Percentiles rank a stretch among this genome's conserved stretches.
Evolutionary conservation across 2,888 invertebrate species (phyloP).

Genomic region (Pollenia labialis): DNA sequence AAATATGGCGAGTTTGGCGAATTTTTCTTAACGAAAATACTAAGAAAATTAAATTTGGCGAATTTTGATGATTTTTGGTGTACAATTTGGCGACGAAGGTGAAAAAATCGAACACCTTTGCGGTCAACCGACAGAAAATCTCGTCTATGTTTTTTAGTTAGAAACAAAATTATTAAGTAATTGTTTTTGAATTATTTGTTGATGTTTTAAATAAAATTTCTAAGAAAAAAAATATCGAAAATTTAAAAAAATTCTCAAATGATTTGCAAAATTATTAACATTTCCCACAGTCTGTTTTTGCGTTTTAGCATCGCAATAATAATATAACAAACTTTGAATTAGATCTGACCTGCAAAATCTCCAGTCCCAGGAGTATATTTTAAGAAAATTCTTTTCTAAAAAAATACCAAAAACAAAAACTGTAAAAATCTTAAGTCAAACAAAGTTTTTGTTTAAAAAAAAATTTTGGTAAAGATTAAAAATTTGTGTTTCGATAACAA

Average conservation of each 20-base stretch:
- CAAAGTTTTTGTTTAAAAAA: slow-evolving; percentile 49
- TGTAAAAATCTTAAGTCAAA: slow-evolving; percentile 53
- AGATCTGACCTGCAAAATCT: slow-evolving; percentile 4
- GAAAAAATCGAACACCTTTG: too few species aligned
- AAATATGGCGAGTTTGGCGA: too few species aligned
- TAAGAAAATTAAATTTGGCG: too few species aligned
- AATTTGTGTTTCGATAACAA: slow-evolving; percentile 49
- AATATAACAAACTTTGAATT: slow-evolving; percentile 12
- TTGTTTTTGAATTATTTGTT: too few species aligned
- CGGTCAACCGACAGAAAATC: too few species aligned
- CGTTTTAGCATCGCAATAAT: slow-evolving; percentile 23
- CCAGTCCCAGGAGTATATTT: slow-evolving; percentile 44
- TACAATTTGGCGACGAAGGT: too few species aligned
- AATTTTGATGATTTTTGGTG: too few species aligned
- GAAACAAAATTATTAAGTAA: too few species aligned
- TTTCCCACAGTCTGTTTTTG: slow-evolving; percentile 49
- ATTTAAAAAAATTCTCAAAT: slow-evolving; percentile 43
- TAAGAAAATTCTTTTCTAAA: not conserved
- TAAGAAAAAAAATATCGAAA: not conserved
- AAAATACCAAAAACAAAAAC: slow-evolving; percentile 23
- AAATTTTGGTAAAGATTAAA: slow-evolving; percentile 6
- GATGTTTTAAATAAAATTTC: not conserved
- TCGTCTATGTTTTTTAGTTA: too few species aligned
- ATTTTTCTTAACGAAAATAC: too few species aligned
- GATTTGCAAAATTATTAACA: slow-evolving; percentile 22